Evolutionary conservation across 2,113 vertebrate genomes (phyloP), one percentile per base, ranked within the genome.

Genomic region (Callaeas wilsoni): DNA sequence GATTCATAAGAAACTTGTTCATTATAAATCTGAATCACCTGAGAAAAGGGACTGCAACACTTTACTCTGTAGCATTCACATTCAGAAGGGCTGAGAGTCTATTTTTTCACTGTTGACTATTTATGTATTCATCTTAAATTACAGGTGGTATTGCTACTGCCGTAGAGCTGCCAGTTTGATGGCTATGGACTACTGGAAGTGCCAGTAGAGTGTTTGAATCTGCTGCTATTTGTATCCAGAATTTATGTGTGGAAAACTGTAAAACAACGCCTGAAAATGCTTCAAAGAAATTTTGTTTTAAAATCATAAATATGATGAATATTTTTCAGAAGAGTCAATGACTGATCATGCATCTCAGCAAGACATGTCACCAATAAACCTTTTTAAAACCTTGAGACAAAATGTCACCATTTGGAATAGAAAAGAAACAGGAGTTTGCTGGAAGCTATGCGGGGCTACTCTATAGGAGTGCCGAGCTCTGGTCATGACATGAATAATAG

Each of bases 351-450:
- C 26, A 49, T 12, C 33, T 81, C 76, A 86, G 50, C 42, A 90
- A 33, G 57, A 67, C 0, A 0, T 39, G 37, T 65, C 30, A 26
- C 0, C 0, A 2, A 56, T 39, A 84, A 90, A 68, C 4, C 13
- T 49, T 89, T 75, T 74, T 39, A 42, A 73, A 94, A 79, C 25
- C 17, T 32, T 17, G 29, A 68, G 80, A 35, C 27, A 78, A 89
- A 93, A n/a, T 32, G 57, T 71, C 22, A 46, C 18, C 9, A 15
- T 80, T 79, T 73, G 32, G 41, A 82, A 71, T 37, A 78, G 32
- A 44, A 87, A 85, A 89, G 37, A 53, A 82, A 7, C 33, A 47
- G 41, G 41, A 70, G 9, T 89, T 93, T 92, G 30, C 84, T 94
- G 91, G 22, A 69, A 94, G 56, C 29, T 65, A 57, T 0, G 2